A percentile compares a stretch with the other conserved stretches of the same genome.
phyloP scores from a whole-genome alignment of 2,888 invertebrate species.

The Isotomurus palustris region DNA sequence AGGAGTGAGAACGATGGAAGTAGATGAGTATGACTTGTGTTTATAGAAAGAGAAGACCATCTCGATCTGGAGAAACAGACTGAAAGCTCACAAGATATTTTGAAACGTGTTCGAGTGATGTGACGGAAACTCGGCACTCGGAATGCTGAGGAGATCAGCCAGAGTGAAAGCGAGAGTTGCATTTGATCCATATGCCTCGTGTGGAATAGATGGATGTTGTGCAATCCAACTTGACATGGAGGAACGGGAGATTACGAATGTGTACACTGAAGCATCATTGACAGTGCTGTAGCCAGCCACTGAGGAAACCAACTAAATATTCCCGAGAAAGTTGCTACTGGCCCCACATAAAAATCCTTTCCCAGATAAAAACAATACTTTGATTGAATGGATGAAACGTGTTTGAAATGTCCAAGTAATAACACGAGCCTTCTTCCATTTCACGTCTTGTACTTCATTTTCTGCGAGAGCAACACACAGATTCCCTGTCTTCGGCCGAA shows the following conservation, averaged over 20 bases:
- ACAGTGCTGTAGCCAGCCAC: background rate
- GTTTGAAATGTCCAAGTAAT: conserved; percentile 35
- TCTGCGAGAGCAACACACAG: conserved; percentile 8
- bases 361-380: conserved; percentile 28
- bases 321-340: conserved; percentile 18
- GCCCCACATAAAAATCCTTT: conserved; percentile 18
- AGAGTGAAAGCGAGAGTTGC: background rate
- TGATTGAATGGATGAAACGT: conserved; percentile 34
- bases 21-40: too few species aligned
- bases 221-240: conserved; percentile 8
- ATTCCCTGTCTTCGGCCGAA: background rate
- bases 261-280: background rate
- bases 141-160: conserved; percentile 10
- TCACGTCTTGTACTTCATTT: conserved; percentile 10
- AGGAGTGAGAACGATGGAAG: background rate
- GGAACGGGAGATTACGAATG: too few species aligned
- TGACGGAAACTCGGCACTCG: conserved; percentile 3
- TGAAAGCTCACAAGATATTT: conserved; percentile 3
- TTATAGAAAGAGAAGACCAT: too few species aligned
- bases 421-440: conserved; percentile 18
- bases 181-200: background rate
- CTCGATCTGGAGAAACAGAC: background rate
- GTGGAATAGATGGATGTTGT: conserved; percentile 10
- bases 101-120: conserved; percentile 12
- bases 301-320: conserved; percentile 11